Base-by-base conservation (phyloP, 2,113 vertebrate species). In the Fukomys damarensis region DNA sequence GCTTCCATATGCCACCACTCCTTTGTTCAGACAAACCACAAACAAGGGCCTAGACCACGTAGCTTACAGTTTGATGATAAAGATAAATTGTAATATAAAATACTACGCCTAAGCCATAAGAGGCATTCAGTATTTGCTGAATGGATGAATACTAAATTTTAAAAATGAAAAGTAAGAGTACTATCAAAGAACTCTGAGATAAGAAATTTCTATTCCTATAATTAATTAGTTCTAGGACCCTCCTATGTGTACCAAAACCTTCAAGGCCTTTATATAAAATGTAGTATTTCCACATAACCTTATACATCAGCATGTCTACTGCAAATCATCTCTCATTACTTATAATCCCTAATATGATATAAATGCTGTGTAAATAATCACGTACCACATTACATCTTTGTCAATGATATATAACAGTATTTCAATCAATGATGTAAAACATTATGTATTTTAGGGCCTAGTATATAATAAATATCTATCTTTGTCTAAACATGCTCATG, bases 131-230 rank as follows among this genome's bases (percentile, higher is more conserved):
- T 56, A 30, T 74, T 52, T 79, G 35, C 38, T 30, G 30, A 76
- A 74, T 32, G 30, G 49, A 61, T 54, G 14, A 90, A 59, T 74
- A 38, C 10, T 77, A 16, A 4, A 20, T 91, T 93, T 94, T 93
- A 94, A 19, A 77, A 87, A 72, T 86, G 22, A 89, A 74, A 54
- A 96, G 61, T 61, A 52, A 84, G 80, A 81, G 41, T 28, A 93
- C 54, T 56, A 66, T 92, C 61, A 92, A 86, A 54, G 59, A 93
- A 82, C 43, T 86, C 38, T 46, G 4, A 83, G n/a, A n/a, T n/a
- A 24, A 72, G 82, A 91, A 12, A 59, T 12, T 38, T 70, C 38
- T 81, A 56, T 38, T 77, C 38, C 43, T 80, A 72, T 3, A 76
- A 30, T 79, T 52, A 90, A 38, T n/a, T 68, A 54, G 35, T 70